Evolutionary conservation across 2,113 vertebrate species (phyloP).

Genomic region (Daubentonia madagascariensis): DNA sequence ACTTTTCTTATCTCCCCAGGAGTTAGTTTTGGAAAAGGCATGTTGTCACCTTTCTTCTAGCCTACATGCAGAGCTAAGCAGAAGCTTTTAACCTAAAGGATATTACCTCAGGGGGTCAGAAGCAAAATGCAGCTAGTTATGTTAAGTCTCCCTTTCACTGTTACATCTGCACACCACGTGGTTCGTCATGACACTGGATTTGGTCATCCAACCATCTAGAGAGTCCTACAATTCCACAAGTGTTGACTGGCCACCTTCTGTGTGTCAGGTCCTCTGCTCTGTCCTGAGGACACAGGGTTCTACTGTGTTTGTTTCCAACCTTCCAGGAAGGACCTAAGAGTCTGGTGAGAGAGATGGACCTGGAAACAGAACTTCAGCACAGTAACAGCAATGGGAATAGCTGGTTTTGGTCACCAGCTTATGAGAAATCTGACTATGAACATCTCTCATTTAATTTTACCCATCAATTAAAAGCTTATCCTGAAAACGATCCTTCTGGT

Average conservation of each 20-base stretch:
- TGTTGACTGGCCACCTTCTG: not conserved
- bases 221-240: not conserved
- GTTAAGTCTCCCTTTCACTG: not conserved
- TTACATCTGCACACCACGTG: not conserved
- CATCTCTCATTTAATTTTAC: not conserved
- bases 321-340: too few relatives aligned
- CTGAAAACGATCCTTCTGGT: not conserved
- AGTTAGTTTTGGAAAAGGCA: too few relatives aligned
- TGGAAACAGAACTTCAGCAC: not conserved
- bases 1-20: too few relatives aligned
- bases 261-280: not conserved
- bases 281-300: not conserved
- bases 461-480: not conserved
- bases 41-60: too few relatives aligned
- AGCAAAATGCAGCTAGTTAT: too few relatives aligned
- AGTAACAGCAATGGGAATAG: not conserved
- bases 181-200: not conserved
- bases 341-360: not conserved
- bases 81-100: too few relatives aligned
- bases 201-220: not conserved
- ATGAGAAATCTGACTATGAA: not conserved
- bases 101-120: too few relatives aligned
- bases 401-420: not conserved
- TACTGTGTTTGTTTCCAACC: not conserved
- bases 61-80: too few relatives aligned